These are phyloP conservation scores for Periphyllus acericola DNA, from an alignment of 2,888 invertebrate genomes.

Conservation along the genomic window DNA sequence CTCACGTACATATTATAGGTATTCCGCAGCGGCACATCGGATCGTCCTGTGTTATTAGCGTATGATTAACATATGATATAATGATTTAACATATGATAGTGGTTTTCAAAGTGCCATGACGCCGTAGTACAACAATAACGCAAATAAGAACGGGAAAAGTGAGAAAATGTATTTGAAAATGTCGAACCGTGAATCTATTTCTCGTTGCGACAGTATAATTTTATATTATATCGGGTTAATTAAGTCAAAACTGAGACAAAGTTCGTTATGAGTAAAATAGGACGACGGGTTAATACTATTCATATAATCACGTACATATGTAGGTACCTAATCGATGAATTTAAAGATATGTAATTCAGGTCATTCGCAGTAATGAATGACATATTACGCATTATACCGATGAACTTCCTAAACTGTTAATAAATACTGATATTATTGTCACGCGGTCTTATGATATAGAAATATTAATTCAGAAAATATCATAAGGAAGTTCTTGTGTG, in stretches of 20 bases:
- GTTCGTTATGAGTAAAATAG: not conserved
- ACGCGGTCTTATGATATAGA: not conserved
- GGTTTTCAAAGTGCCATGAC: too few relatives aligned
- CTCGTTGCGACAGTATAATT: too few relatives aligned
- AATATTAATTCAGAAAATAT: constrained; percentile 9
- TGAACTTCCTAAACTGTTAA: constrained; percentile 32
- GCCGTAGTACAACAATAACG: too few relatives aligned
- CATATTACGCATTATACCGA: not conserved
- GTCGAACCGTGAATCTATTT: too few relatives aligned
- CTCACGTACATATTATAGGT: too few relatives aligned
- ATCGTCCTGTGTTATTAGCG: too few relatives aligned
- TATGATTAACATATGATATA: too few relatives aligned
- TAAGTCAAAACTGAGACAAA: not conserved
- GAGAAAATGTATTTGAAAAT: too few relatives aligned
- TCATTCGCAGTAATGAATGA: not conserved
- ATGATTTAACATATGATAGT: too few relatives aligned
- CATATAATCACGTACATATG: constrained; percentile 8
- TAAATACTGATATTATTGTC: constrained; percentile 13
- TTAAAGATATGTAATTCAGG: not conserved
- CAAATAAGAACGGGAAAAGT: too few relatives aligned
- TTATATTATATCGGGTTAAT: not conserved
- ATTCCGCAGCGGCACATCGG: too few relatives aligned
- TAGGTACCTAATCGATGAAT: not conserved
- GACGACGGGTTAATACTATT: not conserved
- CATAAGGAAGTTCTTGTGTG: not conserved